A percentile compares a stretch with the other conserved stretches of the same genome.
These are phyloP conservation scores for Sarcophaga peregrina DNA, from an alignment of 1,140 invertebrate genomes.

Conservation along the genomic window DNA sequence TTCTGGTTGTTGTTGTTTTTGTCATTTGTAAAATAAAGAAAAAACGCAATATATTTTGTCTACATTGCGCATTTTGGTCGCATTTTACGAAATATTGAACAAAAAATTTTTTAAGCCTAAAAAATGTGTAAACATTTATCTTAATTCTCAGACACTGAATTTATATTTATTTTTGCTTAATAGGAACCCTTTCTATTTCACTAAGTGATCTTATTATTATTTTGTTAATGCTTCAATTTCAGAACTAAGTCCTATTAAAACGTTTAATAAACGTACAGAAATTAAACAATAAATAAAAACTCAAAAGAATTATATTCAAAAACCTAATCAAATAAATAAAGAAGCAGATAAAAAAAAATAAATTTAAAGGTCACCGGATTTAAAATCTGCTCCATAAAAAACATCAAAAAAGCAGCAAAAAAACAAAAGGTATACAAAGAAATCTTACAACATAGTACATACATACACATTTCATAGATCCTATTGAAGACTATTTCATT, in stretches of 20 bases:
- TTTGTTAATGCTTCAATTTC: not conserved
- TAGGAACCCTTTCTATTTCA: not conserved
- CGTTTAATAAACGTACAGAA: not conserved
- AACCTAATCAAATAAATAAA: not conserved
- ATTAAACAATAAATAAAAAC: not conserved
- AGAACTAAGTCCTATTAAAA: not conserved
- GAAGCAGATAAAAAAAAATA: not conserved
- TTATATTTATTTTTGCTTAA: not conserved
- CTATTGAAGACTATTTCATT: not conserved
- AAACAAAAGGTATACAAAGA: not conserved
- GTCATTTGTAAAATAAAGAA: slow-evolving; percentile 7
- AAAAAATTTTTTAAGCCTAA: too few species aligned
- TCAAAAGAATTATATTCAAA: not conserved
- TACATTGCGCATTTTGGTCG: not conserved
- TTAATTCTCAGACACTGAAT: not conserved
- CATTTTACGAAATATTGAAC: not conserved
- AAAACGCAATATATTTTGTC: not conserved
- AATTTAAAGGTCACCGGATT: too few species aligned
- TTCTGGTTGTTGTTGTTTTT: not conserved
- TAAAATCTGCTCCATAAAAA: not conserved
- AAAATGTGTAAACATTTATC: not conserved
- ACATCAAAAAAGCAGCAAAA: not conserved
- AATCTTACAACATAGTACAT: not conserved
- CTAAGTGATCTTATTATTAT: too few species aligned
- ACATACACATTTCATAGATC: not conserved